Evolutionary conservation across 2,797 vertebrate genomes (phyloP).

Genomic region (Chelonia mydas): DNA sequence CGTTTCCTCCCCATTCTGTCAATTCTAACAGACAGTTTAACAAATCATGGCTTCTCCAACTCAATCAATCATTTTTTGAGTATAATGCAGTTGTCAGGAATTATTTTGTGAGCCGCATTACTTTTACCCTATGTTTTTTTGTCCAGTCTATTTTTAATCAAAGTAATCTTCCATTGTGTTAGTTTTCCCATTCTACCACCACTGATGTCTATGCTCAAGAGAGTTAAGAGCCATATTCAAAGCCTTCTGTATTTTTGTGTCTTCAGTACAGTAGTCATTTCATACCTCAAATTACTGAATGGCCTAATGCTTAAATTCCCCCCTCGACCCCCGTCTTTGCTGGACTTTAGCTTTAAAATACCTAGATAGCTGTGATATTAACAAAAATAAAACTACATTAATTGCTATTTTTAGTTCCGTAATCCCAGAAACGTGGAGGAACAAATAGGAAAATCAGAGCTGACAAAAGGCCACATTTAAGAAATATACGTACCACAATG

Average conservation of each 20-base stretch:
- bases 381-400: slow-evolving; percentile 13
- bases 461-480: neutral
- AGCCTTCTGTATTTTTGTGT: neutral
- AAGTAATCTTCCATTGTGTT: neutral
- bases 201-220: neutral
- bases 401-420: neutral
- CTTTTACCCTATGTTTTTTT: slow-evolving; percentile 3
- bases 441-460: slow-evolving; percentile 8
- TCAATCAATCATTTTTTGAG: neutral
- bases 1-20: neutral
- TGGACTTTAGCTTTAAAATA: neutral
- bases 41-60: slow-evolving; percentile 48
- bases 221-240: neutral
- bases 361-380: neutral
- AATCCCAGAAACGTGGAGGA: slow-evolving; percentile 28
- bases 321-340: neutral
- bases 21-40: slow-evolving; percentile 35
- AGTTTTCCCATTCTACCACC: neutral
- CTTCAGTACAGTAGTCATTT: neutral
- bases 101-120: slow-evolving; percentile 6
- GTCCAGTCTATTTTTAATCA: neutral
- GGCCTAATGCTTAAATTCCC: neutral
- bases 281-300: neutral
- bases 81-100: slow-evolving; percentile 32
- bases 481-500: neutral